phyloP scores from a whole-genome alignment of 2,797 vertebrate genomes.

The Urocyon cinereoargenteus region DNA sequence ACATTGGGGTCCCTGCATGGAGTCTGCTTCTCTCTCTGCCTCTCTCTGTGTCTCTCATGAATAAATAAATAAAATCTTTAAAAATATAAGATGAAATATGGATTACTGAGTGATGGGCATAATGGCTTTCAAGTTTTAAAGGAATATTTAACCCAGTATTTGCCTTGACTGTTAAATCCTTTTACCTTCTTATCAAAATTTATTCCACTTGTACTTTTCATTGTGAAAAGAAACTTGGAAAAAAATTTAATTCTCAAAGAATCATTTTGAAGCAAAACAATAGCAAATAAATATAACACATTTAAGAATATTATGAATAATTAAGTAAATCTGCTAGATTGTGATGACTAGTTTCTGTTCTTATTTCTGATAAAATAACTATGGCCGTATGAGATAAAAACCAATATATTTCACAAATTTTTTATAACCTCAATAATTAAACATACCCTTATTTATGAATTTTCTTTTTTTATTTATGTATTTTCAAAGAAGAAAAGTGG shows the following conservation, averaged over 20 bases:
- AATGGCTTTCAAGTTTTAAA: not conserved
- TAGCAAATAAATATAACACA: not conserved
- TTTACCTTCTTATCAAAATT: not conserved
- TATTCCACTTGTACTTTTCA: not conserved
- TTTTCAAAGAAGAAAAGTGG: not conserved
- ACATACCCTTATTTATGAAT: not conserved
- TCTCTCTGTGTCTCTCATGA: no score
- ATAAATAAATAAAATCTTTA: no score
- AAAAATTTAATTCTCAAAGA: not conserved
- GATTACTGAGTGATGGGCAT: no score
- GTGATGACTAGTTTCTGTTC: not conserved
- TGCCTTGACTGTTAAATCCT: not conserved
- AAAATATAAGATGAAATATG: no score
- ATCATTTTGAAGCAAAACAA: not conserved
- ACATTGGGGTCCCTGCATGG: no score
- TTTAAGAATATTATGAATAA: not conserved
- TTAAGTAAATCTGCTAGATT: not conserved
- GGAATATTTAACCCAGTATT: not conserved
- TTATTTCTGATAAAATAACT: not conserved
- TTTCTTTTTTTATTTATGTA: not conserved
- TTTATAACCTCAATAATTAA: not conserved
- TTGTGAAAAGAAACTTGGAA: not conserved
- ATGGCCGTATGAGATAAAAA: not conserved
- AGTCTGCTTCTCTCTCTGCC: no score
- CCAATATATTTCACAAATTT: not conserved